A percentile compares a stretch with the other conserved stretches of the same genome.
phyloP scores from a whole-genome alignment of 1,140 invertebrate genomes.

The Brachionus sp. region DNA sequence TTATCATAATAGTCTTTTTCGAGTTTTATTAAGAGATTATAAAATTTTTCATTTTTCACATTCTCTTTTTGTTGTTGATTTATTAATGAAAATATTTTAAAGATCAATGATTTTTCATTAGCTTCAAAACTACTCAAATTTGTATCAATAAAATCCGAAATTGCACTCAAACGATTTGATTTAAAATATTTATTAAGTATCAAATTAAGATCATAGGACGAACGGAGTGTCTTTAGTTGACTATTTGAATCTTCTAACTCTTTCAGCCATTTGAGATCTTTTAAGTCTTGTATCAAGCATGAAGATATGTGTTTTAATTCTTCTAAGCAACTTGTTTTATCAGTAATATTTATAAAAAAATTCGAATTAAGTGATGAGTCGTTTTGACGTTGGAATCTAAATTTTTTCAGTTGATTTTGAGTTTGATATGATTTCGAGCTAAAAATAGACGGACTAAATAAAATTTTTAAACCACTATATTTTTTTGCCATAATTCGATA shows the following conservation, averaged over 20 bases:
- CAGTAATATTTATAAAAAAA: background rate
- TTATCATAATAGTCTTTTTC: conserved; percentile 23
- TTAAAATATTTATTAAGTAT: background rate
- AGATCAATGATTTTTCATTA: background rate
- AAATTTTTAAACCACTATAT: background rate
- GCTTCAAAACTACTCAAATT: background rate
- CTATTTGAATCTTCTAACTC: background rate
- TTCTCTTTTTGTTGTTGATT: background rate
- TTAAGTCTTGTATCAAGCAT: background rate
- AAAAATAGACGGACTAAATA: background rate
- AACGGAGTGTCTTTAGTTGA: background rate
- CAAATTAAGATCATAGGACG: background rate
- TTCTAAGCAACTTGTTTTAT: conserved; percentile 3
- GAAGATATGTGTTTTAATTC: background rate
- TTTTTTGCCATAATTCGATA: background rate
- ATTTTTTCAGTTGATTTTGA: conserved; percentile 15
- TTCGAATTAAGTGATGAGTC: background rate
- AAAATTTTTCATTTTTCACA: background rate
- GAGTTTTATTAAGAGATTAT: background rate
- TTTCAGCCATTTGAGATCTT: conserved; percentile 7
- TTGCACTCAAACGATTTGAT: background rate
- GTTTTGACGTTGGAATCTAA: background rate
- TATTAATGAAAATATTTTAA: background rate
- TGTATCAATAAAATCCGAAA: background rate
- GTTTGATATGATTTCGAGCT: background rate